These are phyloP conservation scores for Dasyprocta punctata DNA, from an alignment of 2,113 vertebrate species.

Conservation along the genomic window DNA sequence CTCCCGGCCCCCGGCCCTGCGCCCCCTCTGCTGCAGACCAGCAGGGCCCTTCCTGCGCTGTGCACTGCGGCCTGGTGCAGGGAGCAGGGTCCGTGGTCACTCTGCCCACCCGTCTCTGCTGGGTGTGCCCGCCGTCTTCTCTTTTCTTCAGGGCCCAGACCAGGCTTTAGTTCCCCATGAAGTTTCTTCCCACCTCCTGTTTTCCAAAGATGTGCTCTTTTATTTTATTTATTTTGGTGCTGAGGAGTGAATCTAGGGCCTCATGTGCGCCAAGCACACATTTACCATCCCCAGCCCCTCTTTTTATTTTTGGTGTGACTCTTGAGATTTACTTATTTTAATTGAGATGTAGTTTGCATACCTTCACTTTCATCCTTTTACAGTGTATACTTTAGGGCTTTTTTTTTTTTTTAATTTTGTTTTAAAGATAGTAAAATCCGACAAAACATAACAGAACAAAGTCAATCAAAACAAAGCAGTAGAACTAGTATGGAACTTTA, in stretches of 20 bases:
- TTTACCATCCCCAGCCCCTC: not conserved
- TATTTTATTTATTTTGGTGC: not conserved
- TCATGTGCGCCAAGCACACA: not conserved
- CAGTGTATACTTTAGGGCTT: not conserved
- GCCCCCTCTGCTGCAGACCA: not conserved
- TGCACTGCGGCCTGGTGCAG: rapidly evolving
- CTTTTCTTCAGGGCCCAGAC: not conserved
- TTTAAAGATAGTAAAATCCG: no score
- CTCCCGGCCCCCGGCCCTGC: rapidly evolving
- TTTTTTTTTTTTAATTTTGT: no score
- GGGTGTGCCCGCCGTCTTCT: rapidly evolving
- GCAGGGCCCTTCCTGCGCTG: not conserved
- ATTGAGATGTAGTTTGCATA: not conserved
- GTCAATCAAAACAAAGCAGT: no score
- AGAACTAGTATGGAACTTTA: no score
- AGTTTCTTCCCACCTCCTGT: not conserved
- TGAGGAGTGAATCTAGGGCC: not conserved
- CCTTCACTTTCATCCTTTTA: not conserved
- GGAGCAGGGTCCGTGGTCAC: no score
- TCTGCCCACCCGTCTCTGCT: not conserved
- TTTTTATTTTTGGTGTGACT: not conserved
- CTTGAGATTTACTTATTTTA: not conserved
- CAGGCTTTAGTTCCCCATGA: not conserved
- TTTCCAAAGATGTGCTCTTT: not conserved
- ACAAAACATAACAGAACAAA: no score